A percentile compares a stretch with the other conserved stretches of the same genome.
Conservation (phyloP, 1,140 invertebrate genomes). For the Drosophila sucinea region DNA sequence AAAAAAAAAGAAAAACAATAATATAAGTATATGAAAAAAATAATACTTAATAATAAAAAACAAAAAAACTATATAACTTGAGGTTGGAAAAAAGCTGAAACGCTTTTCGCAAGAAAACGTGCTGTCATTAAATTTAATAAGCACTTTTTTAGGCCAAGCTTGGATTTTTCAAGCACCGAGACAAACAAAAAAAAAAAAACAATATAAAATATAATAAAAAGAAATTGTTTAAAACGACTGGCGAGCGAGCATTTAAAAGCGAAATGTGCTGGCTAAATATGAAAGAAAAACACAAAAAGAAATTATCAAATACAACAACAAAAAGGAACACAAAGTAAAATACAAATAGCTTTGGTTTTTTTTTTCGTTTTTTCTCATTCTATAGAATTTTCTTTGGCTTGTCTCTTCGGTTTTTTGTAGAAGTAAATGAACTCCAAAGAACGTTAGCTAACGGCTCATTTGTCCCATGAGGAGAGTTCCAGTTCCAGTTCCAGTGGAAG, state of each 20-base stretch:
- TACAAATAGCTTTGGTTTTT: slow-evolving; percentile 55
- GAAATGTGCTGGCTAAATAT: slow-evolving; percentile 63
- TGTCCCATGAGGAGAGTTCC: slow-evolving; percentile 19
- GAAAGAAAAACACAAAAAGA: slow-evolving; percentile 35
- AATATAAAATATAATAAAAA: slow-evolving; percentile 6
- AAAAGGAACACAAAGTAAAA: slow-evolving; percentile 24
- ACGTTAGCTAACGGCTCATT: slow-evolving; percentile 67
- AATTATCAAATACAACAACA: slow-evolving; percentile 16
- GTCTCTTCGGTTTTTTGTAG: slow-evolving; percentile 24
- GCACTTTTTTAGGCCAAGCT: slow-evolving; percentile 79
- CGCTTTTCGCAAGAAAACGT: slow-evolving; percentile 81
- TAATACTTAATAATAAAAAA: slow-evolving; percentile 19
- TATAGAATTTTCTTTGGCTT: slow-evolving; percentile 58
- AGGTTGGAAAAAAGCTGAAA: slow-evolving; percentile 57
- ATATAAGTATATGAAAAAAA: slow-evolving; percentile 6
- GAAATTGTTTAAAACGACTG: slow-evolving; percentile 25
- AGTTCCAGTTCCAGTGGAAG: slow-evolving; percentile 1
- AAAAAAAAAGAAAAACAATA: slow-evolving; percentile 18
- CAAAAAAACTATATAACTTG: slow-evolving; percentile 42
- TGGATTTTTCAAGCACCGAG: slow-evolving; percentile 52
- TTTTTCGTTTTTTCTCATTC: slow-evolving; percentile 41
- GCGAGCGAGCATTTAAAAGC: slow-evolving; percentile 62
- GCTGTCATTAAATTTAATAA: slow-evolving; percentile 83
- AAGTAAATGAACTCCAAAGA: slow-evolving; percentile 73
- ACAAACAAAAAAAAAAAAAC: slow-evolving; percentile 24